Percentiles rank a stretch among this genome's conserved stretches.
phyloP scores from a whole-genome alignment of 2,797 vertebrate genomes.

The Poeciliopsis paucimaculata region DNA sequence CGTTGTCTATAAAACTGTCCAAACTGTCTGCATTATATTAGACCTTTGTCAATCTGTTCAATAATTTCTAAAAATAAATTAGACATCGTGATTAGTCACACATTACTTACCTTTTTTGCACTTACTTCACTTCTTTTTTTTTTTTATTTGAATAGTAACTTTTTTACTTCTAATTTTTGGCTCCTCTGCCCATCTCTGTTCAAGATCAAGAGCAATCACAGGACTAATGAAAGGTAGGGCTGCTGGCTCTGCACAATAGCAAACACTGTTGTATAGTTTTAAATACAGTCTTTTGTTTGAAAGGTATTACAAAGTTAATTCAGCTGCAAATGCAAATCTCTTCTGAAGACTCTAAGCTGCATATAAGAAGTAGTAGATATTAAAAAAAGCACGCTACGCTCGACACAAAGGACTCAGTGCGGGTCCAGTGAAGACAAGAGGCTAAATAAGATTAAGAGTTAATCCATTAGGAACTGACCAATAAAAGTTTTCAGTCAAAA shows the following conservation, averaged over 20 bases:
- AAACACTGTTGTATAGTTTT: background rate
- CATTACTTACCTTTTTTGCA: background rate
- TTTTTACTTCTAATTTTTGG: background rate
- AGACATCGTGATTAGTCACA: background rate
- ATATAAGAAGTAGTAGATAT: background rate
- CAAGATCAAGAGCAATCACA: background rate
- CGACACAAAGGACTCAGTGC: background rate
- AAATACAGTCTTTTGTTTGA: background rate
- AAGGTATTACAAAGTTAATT: background rate
- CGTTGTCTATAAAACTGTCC: too few relatives aligned
- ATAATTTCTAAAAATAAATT: background rate
- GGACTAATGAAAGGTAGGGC: background rate
- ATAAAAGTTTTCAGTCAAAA: background rate
- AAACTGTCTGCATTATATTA: background rate
- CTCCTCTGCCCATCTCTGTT: background rate
- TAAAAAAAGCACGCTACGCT: background rate
- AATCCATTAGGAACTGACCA: background rate
- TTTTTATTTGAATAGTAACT: background rate
- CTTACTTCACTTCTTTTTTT: background rate
- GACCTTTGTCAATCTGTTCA: background rate
- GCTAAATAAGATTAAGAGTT: background rate
- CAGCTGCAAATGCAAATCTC: background rate
- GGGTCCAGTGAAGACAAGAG: background rate
- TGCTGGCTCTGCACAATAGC: background rate
- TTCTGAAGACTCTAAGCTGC: background rate